These are phyloP conservation scores for Philereme transversata DNA, from an alignment of 2,888 invertebrate genomes.

Conservation along the genomic window DNA sequence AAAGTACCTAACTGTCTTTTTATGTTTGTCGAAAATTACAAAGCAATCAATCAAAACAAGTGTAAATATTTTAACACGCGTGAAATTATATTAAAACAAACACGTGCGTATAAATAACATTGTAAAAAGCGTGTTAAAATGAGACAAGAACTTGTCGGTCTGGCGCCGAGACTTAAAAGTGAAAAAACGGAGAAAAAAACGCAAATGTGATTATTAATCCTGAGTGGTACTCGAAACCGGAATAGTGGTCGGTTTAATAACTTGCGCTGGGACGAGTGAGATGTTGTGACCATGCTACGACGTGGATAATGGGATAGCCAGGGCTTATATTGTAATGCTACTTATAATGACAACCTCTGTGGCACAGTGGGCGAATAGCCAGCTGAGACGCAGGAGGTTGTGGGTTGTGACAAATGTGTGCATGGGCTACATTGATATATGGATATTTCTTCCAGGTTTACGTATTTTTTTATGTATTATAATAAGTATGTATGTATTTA, in stretches of 20 bases:
- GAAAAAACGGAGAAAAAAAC: slow-evolving; percentile 53
- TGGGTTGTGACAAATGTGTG: too few relatives aligned
- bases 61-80: slow-evolving; percentile 27
- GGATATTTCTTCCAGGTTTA: too few relatives aligned
- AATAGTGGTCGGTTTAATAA: slow-evolving; percentile 58
- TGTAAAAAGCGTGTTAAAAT: slow-evolving; percentile 35
- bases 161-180: slow-evolving; percentile 67
- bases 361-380: too few relatives aligned
- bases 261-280: slow-evolving; percentile 44
- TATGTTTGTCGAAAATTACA: background rate
- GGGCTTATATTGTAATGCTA: background rate
- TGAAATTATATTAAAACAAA: slow-evolving; percentile 48
- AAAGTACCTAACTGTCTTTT: too few relatives aligned
- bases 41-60: slow-evolving; percentile 40
- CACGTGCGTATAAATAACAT: slow-evolving; percentile 41
- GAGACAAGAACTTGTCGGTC: slow-evolving; percentile 37
- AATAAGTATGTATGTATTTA: too few relatives aligned
- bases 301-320: slow-evolving; percentile 7
- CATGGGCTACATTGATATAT: too few relatives aligned
- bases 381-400: too few relatives aligned
- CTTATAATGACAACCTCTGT: too few relatives aligned
- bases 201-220: slow-evolving; percentile 72
- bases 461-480: too few relatives aligned
- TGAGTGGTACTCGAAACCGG: slow-evolving; percentile 57
- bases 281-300: slow-evolving; percentile 61